phyloP scores from a whole-genome alignment of 1,140 invertebrate genomes.

The Lordiphosa clarofinis region DNA sequence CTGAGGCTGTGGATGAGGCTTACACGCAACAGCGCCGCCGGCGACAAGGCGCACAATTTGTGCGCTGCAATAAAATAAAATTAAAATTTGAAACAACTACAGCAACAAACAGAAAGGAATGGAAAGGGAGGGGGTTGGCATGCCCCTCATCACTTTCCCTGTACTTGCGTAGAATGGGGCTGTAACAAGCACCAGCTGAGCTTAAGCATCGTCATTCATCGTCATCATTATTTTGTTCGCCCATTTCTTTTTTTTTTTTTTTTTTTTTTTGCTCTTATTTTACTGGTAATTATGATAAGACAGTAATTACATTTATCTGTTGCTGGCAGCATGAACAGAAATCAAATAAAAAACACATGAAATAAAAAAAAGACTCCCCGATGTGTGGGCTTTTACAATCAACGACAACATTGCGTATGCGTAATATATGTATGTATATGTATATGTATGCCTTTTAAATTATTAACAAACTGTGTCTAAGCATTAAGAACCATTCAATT shows the following conservation, averaged over 20 bases:
- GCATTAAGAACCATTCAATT: too few species aligned
- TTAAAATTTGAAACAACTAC: conserved; percentile 68
- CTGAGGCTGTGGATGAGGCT: conserved; percentile 18
- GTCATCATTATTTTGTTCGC: conserved; percentile 35
- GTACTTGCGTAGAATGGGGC: too few species aligned
- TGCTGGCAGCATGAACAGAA: conserved; percentile 42
- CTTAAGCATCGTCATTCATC: conserved; percentile 53
- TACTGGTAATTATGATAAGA: conserved; percentile 69
- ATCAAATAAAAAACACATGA: conserved; percentile 21
- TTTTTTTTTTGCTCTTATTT: conserved; percentile 35
- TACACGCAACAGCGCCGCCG: conserved; percentile 59
- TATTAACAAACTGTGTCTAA: too few species aligned
- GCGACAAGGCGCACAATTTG: conserved; percentile 62
- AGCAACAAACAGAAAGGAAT: conserved; percentile 1
- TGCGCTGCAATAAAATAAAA: conserved; percentile 74
- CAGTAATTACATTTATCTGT: conserved; percentile 76
- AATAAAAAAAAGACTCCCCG: conserved; percentile 22
- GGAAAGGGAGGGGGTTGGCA: neutral
- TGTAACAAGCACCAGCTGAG: conserved; percentile 31
- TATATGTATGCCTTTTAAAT: too few species aligned
- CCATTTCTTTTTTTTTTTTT: conserved; percentile 8
- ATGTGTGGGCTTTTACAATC: conserved; percentile 22
- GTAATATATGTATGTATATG: conserved; percentile 46
- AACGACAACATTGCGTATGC: conserved; percentile 52
- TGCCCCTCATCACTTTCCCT: neutral